Conservation (phyloP, 2,113 vertebrate genomes). For the Phodopus roborovskii region DNA sequence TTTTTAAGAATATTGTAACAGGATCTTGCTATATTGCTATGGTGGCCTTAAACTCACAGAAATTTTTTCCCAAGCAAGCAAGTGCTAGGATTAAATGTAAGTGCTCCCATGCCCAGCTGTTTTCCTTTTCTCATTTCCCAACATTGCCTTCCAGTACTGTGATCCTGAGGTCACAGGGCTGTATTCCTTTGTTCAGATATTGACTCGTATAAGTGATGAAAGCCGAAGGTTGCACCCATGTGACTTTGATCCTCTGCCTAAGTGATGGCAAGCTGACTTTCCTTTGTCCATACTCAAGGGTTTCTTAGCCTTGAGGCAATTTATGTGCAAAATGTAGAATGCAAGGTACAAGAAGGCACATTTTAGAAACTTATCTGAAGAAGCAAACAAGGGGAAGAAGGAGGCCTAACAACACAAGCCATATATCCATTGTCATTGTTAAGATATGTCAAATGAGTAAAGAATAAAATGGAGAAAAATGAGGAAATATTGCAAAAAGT, state of each 20-base stretch:
- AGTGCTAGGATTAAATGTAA: background rate
- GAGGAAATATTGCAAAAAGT: background rate
- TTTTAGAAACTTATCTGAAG: constrained; percentile 65
- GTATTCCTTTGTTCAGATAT: constrained; percentile 67
- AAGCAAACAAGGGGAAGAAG: constrained; percentile 51
- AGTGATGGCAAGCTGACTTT: constrained; percentile 78
- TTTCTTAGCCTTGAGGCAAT: constrained; percentile 66
- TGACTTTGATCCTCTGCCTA: constrained; percentile 79
- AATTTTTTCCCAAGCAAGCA: background rate
- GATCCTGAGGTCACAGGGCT: constrained; percentile 71
- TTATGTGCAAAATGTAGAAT: constrained; percentile 73
- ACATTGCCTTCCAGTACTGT: constrained; percentile 58
- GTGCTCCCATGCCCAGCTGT: too few species aligned
- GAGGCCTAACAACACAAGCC: background rate
- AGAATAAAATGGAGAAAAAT: constrained; percentile 8
- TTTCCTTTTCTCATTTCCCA: constrained; percentile 59
- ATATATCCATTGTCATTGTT: background rate
- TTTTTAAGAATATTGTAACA: background rate
- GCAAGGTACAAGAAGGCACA: constrained; percentile 70
- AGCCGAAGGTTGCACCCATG: constrained; percentile 70
- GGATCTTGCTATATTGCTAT: background rate
- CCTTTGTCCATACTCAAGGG: constrained; percentile 73
- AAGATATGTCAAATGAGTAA: background rate
- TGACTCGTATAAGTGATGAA: constrained; percentile 76
- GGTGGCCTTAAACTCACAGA: background rate